Base-by-base conservation (phyloP, 2,888 invertebrate genomes). In the Balanococcus diminutus region DNA sequence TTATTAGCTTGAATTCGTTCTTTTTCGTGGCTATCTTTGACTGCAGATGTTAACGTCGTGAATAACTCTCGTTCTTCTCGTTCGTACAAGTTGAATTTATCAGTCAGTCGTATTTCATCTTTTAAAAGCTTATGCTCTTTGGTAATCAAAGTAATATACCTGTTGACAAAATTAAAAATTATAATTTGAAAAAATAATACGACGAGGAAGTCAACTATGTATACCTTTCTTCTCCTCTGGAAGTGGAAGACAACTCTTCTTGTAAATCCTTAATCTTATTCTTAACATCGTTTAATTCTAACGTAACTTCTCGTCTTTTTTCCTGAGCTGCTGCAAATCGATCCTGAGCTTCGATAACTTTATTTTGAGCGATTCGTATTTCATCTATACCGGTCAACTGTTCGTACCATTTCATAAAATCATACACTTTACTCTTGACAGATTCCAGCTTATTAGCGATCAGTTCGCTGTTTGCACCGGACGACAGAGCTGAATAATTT, bases 11-110 rank as follows among this genome's bases (percentile, higher is more conserved):
- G 94, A 0, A 94, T 93, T 51, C 96, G 90, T 89, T 96, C 96
- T 86, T 95, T 92, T 89, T 96, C 96, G 89, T 96, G 96, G 22
- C 95, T 95, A 88, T 95, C 93, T 87, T 96, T 92, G 0, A 96
- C 93, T 0, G 95, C 94, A 28, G 88, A 87, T 0, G 95, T 94
- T 89, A 96, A 92, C 0, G 92, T 91, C 0, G 93, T 92, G 89
- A 96, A 96, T 14, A 93, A 90, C 84, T 95, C 94, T 3, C 96
- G 90, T 90, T 96, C 96, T n/a, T 92, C 92, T 79, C 93, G 91
- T 89, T 96, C 96, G 0, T 93, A 92, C 1, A 92, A 91, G 14
- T 92, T 91, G 88, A 95, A 94, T 16, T 93, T 90, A 0, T 92
- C 90, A 0, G 92, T 90, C 1, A 94, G 81, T 82, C 84, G 86